phyloP scores from a whole-genome alignment of 2,888 invertebrate species.

The Carpatolechia fugitivella region DNA sequence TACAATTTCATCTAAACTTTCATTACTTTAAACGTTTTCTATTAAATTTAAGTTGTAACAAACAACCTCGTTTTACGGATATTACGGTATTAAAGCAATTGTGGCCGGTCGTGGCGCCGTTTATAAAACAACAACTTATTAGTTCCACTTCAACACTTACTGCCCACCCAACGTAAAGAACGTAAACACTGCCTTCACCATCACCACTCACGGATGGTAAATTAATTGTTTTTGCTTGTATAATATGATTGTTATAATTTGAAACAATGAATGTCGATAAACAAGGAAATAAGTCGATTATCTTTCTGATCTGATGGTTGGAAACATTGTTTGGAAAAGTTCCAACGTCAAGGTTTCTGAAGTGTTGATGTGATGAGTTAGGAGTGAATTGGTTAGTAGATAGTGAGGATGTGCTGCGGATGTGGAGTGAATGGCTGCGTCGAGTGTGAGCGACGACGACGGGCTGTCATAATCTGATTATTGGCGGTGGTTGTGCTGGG shows the following conservation, averaged over 20 bases:
- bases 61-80: constrained; percentile 54
- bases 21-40: constrained; percentile 70
- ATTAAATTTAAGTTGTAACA: constrained; percentile 58
- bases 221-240: constrained; percentile 3
- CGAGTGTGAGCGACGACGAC: constrained; percentile 56
- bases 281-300: neutral
- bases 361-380: constrained; percentile 55
- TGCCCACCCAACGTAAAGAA: constrained; percentile 7
- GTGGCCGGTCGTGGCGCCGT: constrained; percentile 21
- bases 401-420: neutral
- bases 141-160: constrained; percentile 13
- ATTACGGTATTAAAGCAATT: constrained; percentile 46
- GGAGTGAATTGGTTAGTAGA: constrained; percentile 37
- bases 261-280: neutral
- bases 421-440: constrained; percentile 26
- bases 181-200: neutral
- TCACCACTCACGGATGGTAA: neutral
- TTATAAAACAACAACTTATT: constrained; percentile 14
- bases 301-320: neutral
- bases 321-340: constrained; percentile 32
- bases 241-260: neutral
- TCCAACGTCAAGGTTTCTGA: constrained; percentile 52
- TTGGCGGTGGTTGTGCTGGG: constrained; percentile 66
- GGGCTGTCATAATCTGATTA: constrained; percentile 78
- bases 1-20: constrained; percentile 57